Base-by-base conservation (phyloP, 1,140 invertebrate genomes). In the Dendrolimus punctatus region DNA sequence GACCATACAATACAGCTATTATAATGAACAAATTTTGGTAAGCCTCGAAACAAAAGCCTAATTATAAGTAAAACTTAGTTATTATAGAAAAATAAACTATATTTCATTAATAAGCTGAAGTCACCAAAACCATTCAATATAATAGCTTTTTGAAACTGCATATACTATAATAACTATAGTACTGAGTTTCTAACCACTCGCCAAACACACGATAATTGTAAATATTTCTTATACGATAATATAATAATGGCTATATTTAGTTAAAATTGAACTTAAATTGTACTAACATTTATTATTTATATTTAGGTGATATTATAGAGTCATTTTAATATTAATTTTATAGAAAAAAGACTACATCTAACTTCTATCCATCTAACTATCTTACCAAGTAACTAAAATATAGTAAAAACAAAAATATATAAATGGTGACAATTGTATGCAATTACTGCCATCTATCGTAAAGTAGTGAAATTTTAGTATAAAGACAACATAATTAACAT, bases 101-200 rank as follows among this genome's bases (percentile, higher is more conserved):
- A 23, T 2, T 23, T 43, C 41, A 55, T 46, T 38, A 40, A 46
- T 53, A 43, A 43, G 10, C 42, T n/a, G 42, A 43, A n/a, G 10
- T 43, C 6, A 9, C 10, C 42, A 9, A 43, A 43, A 43, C 23
- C 3, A 23, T 43, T 46, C 44, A 47, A 39, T 42, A 46, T 43
- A 6, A 40, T 41, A 53, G 47, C 51, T 41, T 49, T 45, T 10
- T 7, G 39, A 66, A 72, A 72, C 69, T 58, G n/a, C 58, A 59
- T 58, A 52, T 64, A 68, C 53, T 73, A 73, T 73, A 61, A 45
- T 8, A 36, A 46, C 23, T 57, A 73, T 70, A 70, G 48, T 66
- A 66, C 37, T 36, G 61, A 63, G 71, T 73, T 71, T 64, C 55
- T 23, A 44, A 46, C 7, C 43, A 57, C 42, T 8, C 23, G 39